Evolutionary conservation across 2,797 vertebrate genomes (phyloP), one percentile per base, ranked within the genome.

Genomic region (Gila robusta): DNA sequence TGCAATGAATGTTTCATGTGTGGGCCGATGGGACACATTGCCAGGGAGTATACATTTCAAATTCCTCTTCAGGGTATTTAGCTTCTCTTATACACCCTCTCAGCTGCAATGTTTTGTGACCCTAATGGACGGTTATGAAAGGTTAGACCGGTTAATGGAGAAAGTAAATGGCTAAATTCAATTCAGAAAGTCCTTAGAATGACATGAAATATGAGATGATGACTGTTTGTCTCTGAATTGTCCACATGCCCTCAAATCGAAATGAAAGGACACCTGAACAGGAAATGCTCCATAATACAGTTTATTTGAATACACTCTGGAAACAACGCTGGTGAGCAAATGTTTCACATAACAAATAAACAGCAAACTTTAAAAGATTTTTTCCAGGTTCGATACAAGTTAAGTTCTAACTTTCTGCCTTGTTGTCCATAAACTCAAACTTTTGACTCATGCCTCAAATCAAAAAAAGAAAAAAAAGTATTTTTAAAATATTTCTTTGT

Each of bases 181-280:
- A 56, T 71, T 47, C 32, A 71, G 21, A 77, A 6, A 11, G 5
- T 66, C 23, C 11, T 70, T 79, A 71, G n/a, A 66, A 66, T 44
- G 77, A 56, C 47, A 73, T 85, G 79, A 81, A 74, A 81, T 32
- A 54, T 6, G 54, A 81, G 28, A 67, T 71, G 41, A 70, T 28
- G 19, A 17, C 79, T n/a, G 26, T 66, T 81, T 70, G 76, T 56
- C 17, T 81, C 70, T 74, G 70, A 81, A 62, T 67, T 56, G 66
- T 67, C 11, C 79, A 81, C 77, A 79, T 86, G 82, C n/a, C 62
- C 73, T 84, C 47, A 54, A 26, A 78, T 6, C 23, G n/a, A 70
- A 84, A 41, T 1, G n/a, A 76, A 67, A 52, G 72, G 9, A 41
- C 67, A 82, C 67, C 35, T 72, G 35, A 41, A 82, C 35, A 49